Evolutionary conservation across 2,888 invertebrate species (phyloP), one percentile per base, ranked within the genome.

Genomic region (Chalcosyrphus nemorum): DNA sequence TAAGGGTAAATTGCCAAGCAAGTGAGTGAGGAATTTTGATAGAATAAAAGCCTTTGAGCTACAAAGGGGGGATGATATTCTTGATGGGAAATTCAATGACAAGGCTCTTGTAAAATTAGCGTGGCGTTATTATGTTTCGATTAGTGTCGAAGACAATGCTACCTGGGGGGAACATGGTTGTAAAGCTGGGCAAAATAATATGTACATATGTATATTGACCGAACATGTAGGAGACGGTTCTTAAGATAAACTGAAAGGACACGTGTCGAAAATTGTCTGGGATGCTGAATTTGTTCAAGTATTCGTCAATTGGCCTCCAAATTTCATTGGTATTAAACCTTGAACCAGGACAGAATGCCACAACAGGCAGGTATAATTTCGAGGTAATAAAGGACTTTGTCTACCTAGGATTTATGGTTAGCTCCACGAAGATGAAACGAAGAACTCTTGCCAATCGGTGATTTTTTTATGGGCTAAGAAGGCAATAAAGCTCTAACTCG

Each of bases 111-210:
- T 29, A 52, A 45, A 59, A 29, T 63, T 61, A 54, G 43, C 61
- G 61, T 27, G 35, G 54, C 72, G 38, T 29, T 52, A 50, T 59
- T 57, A 50, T 59, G 47, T 11, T 59, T 71, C 41, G 59, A 71
- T 71, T 71, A 59, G 47, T 71, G 47, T 27, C 38, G 5, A 19
- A 41, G 19, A 59, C 11, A 50, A 59, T 19, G 9, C 50, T 27
- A 29, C 29, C n/a, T 21, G 13, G 15, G 13, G 13, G 1, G 13
- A 5, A 35, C 35, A 24, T 50, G 50, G 9, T 50, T 50, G 38
- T 21, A 35, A 6, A 7, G 17, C n/a, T 47, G 5, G 43, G 32
- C 32, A 19, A 19, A 63, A n/a, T 6, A 45, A 17, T n/a, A n/a
- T n/a, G n/a, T n/a, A n/a, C n/a, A n/a, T n/a, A n/a, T n/a, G n/a